Evolutionary conservation across 1,140 invertebrate species (phyloP).

Genomic region (Tetramorium alpestre): DNA sequence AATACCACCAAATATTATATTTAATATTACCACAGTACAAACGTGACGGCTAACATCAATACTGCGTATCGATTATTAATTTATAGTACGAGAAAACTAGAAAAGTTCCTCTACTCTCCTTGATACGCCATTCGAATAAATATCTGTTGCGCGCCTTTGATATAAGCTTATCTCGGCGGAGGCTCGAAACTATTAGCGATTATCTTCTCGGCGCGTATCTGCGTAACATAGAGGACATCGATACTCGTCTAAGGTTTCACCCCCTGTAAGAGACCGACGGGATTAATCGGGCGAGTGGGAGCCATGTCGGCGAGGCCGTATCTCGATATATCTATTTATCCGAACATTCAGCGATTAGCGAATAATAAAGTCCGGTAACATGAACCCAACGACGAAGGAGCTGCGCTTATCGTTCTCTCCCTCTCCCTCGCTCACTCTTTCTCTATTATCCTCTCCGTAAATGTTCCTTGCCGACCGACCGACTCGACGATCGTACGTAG

Average conservation of each 20-base stretch:
- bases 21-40: conserved; percentile 27
- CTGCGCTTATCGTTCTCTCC: conserved; percentile 49
- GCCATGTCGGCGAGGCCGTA: conserved; percentile 47
- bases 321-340: conserved; percentile 60
- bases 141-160: conserved; percentile 14
- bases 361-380: conserved; percentile 71
- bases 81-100: not conserved
- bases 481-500: conserved; percentile 6
- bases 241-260: conserved; percentile 61
- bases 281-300: conserved; percentile 53
- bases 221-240: conserved; percentile 49
- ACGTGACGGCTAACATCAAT: not conserved
- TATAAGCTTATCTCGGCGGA: conserved; percentile 14
- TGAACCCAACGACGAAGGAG: conserved; percentile 40
- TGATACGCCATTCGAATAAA: not conserved
- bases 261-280: conserved; percentile 41
- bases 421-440: conserved; percentile 5
- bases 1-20: conserved; percentile 24
- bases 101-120: not conserved
- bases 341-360: conserved; percentile 73
- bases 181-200: conserved; percentile 26
- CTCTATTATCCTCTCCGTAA: not conserved
- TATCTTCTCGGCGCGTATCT: not conserved
- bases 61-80: not conserved
- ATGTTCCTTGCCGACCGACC: conserved; percentile 52